A percentile compares a stretch with the other conserved stretches of the same genome.
Evolutionary conservation across 2,113 vertebrate genomes (phyloP).

Genomic region (Erinaceus europaeus): DNA sequence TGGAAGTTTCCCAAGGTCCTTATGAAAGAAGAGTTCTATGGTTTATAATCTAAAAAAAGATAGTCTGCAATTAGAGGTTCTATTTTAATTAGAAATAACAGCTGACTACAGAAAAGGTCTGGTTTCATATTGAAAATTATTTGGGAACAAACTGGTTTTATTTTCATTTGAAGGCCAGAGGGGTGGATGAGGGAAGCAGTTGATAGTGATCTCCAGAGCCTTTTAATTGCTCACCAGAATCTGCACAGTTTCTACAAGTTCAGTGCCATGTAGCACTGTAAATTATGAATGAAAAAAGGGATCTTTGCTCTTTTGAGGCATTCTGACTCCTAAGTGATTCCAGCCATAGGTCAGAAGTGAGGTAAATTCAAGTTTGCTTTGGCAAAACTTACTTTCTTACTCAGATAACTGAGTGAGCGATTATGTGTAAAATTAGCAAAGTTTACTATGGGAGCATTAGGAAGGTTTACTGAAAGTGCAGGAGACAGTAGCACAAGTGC

Average conservation of each 20-base stretch:
- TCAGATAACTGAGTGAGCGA: not conserved
- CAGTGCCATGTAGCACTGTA: not conserved
- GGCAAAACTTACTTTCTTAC: slow-evolving; percentile 30
- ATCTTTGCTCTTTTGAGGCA: not conserved
- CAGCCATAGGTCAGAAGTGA: slow-evolving; percentile 3
- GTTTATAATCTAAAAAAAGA: slow-evolving; percentile 5
- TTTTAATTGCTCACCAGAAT: not conserved
- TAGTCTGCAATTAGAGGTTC: not conserved
- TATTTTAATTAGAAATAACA: slow-evolving; percentile 39
- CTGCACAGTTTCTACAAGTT: not conserved
- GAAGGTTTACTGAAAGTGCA: not conserved
- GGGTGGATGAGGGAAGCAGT: not conserved
- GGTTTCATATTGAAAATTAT: not conserved
- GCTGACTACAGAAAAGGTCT: not conserved
- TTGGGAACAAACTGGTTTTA: not conserved
- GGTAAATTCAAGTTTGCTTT: slow-evolving; percentile 12
- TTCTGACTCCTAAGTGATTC: not conserved
- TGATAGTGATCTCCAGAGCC: not conserved
- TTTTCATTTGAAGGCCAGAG: not conserved
- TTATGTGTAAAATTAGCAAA: slow-evolving; percentile 15
- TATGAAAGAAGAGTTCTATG: not conserved
- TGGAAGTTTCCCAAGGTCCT: slow-evolving; percentile 27
- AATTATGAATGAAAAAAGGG: not conserved
- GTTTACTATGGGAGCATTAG: not conserved
- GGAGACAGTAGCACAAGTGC: not conserved